Base-by-base conservation (phyloP, 2,797 vertebrate genomes). In the Leptatherina wallacei region DNA sequence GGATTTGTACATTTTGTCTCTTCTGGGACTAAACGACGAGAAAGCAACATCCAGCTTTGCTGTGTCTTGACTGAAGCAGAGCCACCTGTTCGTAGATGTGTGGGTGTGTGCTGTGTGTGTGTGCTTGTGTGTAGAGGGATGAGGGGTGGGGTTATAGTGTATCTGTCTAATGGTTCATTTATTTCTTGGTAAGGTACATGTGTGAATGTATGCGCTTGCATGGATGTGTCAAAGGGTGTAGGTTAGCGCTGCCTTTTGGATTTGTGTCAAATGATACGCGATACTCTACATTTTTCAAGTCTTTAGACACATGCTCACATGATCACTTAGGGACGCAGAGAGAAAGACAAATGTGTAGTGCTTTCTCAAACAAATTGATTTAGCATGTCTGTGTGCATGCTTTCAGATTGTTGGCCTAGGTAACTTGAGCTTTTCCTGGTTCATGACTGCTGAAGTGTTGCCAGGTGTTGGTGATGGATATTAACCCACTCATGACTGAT, bases 51-150 rank as follows among this genome's bases (percentile, higher is more conserved):
- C 79, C 77, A 61, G 87, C 66, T 40, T 78, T 36, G 73, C 69
- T 70, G 80, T 80, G 47, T 85, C 85, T 75, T 75, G 80, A 73
- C 83, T 81, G 81, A 83, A 80, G 81, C 77, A 69, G 75, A 78
- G 85, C 83, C 92, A 93, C 92, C 91, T 93, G 92, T 93, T 92
- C 88, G 81, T 80, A 77, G 82, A 85, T 85, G 83, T 84, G 89
- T 90, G 88, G 24, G 85, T 77, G 86, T 87, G 83, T 83, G 82
- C 24, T 22, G 42, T 64, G 35, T 77, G 69, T 74, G 74, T 71
- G 69, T 60, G 73, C 69, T 70, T 69, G 73, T 69, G 77, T 70
- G 77, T 54, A 36, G 38, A 74, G 65, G 59, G 69, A 66, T 61
- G 76, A 75, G 80, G 79, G 84, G 84, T 75, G 89, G 84, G 83